These are phyloP conservation scores for Calameuta pallipes DNA, from an alignment of 2,888 invertebrate genomes.

Conservation along the genomic window DNA sequence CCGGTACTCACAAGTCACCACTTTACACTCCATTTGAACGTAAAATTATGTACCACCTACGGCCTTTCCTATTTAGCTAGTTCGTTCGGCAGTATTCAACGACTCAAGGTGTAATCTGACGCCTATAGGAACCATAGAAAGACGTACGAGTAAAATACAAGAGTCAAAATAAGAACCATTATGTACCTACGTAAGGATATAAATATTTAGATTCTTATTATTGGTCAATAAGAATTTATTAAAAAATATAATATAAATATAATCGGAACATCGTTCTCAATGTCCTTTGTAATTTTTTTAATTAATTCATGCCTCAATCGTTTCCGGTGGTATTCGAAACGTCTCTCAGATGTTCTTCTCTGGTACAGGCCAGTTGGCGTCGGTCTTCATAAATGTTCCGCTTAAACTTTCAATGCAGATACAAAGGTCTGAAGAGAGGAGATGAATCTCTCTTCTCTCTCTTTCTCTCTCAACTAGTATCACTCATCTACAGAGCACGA, in stretches of 20 bases:
- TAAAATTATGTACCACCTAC: conserved; percentile 46
- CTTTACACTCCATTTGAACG: conserved; percentile 57
- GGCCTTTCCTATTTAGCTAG: conserved; percentile 46
- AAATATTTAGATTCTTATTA: neutral
- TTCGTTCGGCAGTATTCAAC: conserved; percentile 34
- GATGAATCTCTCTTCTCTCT: neutral
- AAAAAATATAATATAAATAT: neutral
- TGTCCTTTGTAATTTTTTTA: neutral
- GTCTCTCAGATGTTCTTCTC: neutral
- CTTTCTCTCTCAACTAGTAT: neutral
- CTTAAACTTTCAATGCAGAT: neutral
- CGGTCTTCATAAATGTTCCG: neutral
- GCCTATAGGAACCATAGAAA: neutral
- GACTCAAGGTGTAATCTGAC: neutral
- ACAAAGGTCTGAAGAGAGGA: neutral
- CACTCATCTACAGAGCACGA: neutral
- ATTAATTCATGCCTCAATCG: neutral
- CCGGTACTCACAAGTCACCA: conserved; percentile 50
- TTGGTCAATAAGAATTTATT: neutral
- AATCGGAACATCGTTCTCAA: neutral
- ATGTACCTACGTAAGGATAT: neutral
- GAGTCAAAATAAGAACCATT: neutral
- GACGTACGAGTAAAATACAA: neutral
- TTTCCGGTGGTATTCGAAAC: neutral
- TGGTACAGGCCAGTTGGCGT: neutral